phyloP scores from a whole-genome alignment of 2,113 vertebrate species.

The Lepus timidus region DNA sequence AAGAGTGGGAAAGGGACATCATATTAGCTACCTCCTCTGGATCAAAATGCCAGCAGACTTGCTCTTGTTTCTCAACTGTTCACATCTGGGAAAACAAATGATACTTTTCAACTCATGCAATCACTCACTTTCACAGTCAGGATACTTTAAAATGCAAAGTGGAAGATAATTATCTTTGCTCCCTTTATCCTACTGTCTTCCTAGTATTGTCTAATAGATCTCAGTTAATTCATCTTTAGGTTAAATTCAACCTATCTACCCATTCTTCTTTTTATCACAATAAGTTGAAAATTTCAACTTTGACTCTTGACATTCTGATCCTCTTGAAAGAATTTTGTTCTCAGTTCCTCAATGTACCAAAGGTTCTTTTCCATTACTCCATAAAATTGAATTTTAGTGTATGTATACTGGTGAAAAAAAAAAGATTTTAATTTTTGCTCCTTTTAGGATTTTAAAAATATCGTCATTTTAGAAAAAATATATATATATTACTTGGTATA shows the following conservation, averaged over 20 bases:
- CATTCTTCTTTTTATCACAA: neutral
- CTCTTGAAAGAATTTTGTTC: neutral
- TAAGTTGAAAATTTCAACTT: neutral
- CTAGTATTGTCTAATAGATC: neutral
- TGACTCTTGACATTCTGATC: neutral
- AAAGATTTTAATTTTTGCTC: neutral
- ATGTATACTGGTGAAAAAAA: neutral
- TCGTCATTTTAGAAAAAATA: neutral
- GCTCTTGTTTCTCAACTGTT: neutral
- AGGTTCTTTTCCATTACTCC: neutral
- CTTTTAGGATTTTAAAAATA: neutral
- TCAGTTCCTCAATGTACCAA: neutral
- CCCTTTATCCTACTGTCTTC: neutral
- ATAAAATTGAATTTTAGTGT: neutral
- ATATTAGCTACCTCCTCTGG: no score
- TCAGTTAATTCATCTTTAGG: neutral
- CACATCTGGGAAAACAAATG: neutral
- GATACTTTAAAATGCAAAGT: neutral
- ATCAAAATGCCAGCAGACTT: neutral
- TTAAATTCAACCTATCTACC: neutral
- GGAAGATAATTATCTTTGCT: neutral
- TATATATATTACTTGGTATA: neutral
- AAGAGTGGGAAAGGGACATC: no score
- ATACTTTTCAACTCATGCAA: neutral
- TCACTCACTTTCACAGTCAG: neutral